Conservation (phyloP, 1,140 invertebrate genomes). For the Octopus sinensis region DNA sequence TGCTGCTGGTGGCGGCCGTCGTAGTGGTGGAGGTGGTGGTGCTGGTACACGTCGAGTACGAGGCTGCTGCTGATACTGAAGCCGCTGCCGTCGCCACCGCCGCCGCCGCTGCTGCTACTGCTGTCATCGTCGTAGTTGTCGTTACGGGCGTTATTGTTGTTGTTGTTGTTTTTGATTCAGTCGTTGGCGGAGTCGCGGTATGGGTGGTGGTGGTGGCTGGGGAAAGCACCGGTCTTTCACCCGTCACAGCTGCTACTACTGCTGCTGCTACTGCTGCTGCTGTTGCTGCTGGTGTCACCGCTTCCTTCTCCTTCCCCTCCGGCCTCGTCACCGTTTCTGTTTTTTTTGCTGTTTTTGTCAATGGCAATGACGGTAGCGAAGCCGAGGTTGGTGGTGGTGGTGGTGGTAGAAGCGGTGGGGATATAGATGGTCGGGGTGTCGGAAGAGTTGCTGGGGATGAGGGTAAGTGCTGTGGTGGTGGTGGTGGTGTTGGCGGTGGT, state of each 20-base stretch:
- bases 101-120: not conserved
- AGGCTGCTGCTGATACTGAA: not conserved
- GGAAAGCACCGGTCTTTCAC: conserved; percentile 12
- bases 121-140: not conserved
- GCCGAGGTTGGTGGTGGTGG: conserved; percentile 15
- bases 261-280: conserved; percentile 11
- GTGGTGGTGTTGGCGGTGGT: not conserved
- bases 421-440: not conserved
- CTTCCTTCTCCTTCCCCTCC: conserved; percentile 8
- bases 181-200: no score
- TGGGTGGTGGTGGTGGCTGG: no score
- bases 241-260: conserved; percentile 10
- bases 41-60: not conserved
- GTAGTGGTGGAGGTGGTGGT: not conserved
- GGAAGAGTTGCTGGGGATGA: not conserved
- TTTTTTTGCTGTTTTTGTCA: conserved; percentile 24
- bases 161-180: not conserved
- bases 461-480: not conserved
- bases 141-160: not conserved
- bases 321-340: conserved; percentile 17
- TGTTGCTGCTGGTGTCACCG: not conserved
- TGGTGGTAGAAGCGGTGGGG: conserved; percentile 10
- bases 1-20: not conserved
- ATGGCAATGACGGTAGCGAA: not conserved
- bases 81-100: not conserved